Conservation (phyloP, 2,888 invertebrate genomes). For the Andrena bucephala region DNA sequence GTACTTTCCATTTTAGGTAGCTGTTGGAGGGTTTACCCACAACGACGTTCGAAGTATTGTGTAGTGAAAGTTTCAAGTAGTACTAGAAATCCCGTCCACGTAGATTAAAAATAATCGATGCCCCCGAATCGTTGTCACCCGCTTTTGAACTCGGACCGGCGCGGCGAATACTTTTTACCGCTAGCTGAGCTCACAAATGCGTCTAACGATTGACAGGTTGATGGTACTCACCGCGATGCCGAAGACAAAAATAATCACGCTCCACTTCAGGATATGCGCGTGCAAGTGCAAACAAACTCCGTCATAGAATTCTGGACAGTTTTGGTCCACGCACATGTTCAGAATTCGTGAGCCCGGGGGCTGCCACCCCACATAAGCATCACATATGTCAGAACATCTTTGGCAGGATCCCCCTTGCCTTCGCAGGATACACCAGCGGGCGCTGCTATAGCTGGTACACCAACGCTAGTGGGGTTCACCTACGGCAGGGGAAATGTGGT, state of each 20-base stretch:
- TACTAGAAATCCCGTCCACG: not conserved
- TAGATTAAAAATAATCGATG: not conserved
- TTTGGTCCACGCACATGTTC: slow-evolving; percentile 78
- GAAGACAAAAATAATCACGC: slow-evolving; percentile 72
- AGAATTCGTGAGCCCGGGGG: slow-evolving; percentile 70
- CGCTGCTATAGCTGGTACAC: slow-evolving; percentile 33
- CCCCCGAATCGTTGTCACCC: not conserved
- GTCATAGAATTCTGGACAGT: slow-evolving; percentile 79
- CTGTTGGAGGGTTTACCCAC: not conserved
- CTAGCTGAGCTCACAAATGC: slow-evolving; percentile 11
- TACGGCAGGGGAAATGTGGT: slow-evolving; percentile 76
- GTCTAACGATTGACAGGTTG: slow-evolving; percentile 46
- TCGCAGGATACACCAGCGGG: slow-evolving; percentile 60
- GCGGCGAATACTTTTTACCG: not conserved
- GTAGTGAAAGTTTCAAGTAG: not conserved
- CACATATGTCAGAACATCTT: slow-evolving; percentile 80
- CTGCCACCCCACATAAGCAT: slow-evolving; percentile 78
- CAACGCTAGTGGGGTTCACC: slow-evolving; percentile 65
- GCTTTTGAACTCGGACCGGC: not conserved
- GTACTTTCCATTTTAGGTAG: not conserved
- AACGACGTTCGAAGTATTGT: not conserved
- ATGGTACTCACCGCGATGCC: slow-evolving; percentile 32
- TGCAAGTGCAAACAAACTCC: slow-evolving; percentile 79
- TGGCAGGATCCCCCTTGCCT: slow-evolving; percentile 62
- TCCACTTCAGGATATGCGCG: slow-evolving; percentile 68